Evolutionary conservation across 1,140 invertebrate species (phyloP).

Genomic region (Caenorhabditis latens): DNA sequence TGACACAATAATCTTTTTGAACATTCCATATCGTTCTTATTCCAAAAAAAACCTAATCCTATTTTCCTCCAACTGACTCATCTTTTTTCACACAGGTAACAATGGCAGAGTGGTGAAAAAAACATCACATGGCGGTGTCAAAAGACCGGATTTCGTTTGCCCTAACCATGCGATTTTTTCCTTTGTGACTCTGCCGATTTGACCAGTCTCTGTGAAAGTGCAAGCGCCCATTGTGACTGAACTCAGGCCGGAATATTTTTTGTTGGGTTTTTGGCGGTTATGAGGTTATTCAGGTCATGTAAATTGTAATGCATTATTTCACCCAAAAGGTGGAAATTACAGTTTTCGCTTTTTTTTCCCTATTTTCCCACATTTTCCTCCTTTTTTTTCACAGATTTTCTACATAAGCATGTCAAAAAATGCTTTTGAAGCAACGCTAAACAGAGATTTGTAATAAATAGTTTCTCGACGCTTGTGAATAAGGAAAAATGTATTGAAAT

Average conservation of each 20-base stretch:
- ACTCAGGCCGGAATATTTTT: neutral
- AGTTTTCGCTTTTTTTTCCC: no score
- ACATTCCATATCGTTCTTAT: neutral
- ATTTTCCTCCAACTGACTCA: constrained; percentile 4
- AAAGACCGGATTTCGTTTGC: constrained; percentile 29
- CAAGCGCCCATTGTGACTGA: neutral
- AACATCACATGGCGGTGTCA: constrained; percentile 43
- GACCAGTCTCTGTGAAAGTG: neutral
- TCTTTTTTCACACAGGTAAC: neutral
- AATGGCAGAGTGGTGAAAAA: neutral
- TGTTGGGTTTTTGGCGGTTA: no score
- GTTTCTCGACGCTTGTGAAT: no score
- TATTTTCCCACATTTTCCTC: no score
- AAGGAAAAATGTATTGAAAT: no score
- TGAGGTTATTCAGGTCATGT: no score
- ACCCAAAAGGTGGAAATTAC: no score
- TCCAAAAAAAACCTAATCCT: neutral
- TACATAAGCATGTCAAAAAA: no score
- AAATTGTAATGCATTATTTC: no score
- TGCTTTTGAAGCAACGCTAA: no score
- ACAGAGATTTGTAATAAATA: no score
- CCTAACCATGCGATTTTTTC: neutral
- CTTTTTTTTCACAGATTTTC: no score
- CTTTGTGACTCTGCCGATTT: constrained; percentile 15
- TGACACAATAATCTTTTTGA: neutral